phyloP scores from a whole-genome alignment of 2,888 invertebrate genomes.

The Tenodera sinensis region DNA sequence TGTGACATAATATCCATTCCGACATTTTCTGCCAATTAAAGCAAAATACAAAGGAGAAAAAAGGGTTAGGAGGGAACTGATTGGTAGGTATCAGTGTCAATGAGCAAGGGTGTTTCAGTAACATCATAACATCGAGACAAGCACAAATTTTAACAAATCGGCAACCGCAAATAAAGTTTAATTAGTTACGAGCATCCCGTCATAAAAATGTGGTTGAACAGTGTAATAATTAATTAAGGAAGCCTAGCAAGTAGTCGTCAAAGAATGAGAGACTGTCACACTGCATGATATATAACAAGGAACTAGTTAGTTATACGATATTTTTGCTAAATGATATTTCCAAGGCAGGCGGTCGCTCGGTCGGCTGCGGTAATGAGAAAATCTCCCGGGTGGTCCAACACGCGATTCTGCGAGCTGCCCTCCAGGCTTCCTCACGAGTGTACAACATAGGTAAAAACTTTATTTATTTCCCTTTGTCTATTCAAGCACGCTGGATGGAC shows the following conservation, averaged over 20 bases:
- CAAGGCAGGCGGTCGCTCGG: background rate
- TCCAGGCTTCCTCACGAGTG: background rate
- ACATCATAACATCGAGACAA: too few species aligned
- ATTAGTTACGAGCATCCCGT: too few species aligned
- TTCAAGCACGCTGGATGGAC: background rate
- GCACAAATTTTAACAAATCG: too few species aligned
- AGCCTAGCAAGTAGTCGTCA: background rate
- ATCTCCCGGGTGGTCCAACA: conserved; percentile 3
- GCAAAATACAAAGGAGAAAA: too few species aligned
- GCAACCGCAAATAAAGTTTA: too few species aligned
- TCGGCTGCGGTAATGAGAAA: background rate
- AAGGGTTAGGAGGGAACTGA: too few species aligned
- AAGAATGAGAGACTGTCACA: background rate
- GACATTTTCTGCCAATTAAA: too few species aligned
- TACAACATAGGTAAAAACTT: conserved; percentile 23
- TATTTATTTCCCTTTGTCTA: conserved; percentile 28
- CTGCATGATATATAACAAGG: background rate
- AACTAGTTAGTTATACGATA: background rate
- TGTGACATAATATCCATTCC: too few species aligned
- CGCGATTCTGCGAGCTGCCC: background rate
- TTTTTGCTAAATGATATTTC: background rate
- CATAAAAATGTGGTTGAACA: too few species aligned
- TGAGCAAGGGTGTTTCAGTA: too few species aligned
- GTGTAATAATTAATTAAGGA: background rate
- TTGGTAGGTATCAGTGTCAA: too few species aligned